phyloP scores from a whole-genome alignment of 2,113 vertebrate species.

The Brachyhypopomus gauderio region DNA sequence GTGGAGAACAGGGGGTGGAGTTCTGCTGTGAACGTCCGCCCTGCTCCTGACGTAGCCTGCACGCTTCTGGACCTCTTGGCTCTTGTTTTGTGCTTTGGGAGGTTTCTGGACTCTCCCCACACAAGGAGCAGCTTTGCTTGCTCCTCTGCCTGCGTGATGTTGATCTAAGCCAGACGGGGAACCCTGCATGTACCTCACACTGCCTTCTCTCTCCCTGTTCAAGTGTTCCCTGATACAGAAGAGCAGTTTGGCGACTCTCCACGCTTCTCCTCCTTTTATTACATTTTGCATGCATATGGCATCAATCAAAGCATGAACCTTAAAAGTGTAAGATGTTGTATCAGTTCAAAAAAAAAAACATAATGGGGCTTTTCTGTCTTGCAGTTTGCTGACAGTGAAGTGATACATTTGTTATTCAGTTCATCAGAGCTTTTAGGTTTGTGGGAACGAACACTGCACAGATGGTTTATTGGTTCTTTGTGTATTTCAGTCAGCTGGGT shows the following conservation, averaged over 20 bases:
- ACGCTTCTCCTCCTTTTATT: slow-evolving; percentile 33
- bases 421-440: slow-evolving; percentile 9
- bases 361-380: neutral
- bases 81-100: slow-evolving; percentile 27
- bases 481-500: slow-evolving; percentile 33
- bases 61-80: slow-evolving; percentile 15
- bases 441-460: neutral
- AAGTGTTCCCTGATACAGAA: neutral
- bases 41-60: slow-evolving; percentile 33
- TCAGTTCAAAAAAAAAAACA: neutral
- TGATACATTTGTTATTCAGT: neutral
- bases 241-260: neutral
- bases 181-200: slow-evolving; percentile 48
- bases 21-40: neutral
- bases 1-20: slow-evolving; percentile 41
- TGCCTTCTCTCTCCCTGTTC: slow-evolving; percentile 2
- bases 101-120: slow-evolving; percentile 4
- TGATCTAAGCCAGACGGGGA: slow-evolving; percentile 24
- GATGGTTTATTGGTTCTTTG: slow-evolving; percentile 16
- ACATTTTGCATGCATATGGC: slow-evolving; percentile 45
- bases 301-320: slow-evolving; percentile 43
- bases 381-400: slow-evolving; percentile 7
- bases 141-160: slow-evolving; percentile 33
- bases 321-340: slow-evolving; percentile 35
- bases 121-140: slow-evolving; percentile 9